phyloP scores from a whole-genome alignment of 2,113 vertebrate genomes.

The Heterocephalus glaber region DNA sequence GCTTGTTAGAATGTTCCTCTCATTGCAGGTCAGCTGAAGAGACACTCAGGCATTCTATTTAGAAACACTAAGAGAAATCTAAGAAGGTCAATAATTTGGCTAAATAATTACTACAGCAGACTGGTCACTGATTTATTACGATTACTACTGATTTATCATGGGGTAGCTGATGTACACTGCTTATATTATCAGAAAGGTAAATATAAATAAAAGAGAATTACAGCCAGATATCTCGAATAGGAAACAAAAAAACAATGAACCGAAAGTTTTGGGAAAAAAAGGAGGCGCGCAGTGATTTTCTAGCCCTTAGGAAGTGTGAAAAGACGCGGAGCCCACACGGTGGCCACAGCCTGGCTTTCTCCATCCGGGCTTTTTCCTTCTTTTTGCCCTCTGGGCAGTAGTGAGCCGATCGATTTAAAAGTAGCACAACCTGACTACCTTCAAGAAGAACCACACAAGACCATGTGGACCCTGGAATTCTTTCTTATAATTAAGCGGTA shows the following conservation, averaged over 20 bases:
- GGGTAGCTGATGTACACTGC: background rate
- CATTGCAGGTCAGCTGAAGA: background rate
- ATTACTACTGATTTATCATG: background rate
- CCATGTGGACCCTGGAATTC: background rate
- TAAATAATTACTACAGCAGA: conserved; percentile 7
- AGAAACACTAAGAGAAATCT: conserved; percentile 22
- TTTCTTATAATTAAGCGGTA: conserved; percentile 39
- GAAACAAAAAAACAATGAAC: background rate
- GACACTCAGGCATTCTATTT: background rate
- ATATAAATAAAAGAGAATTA: conserved; percentile 23
- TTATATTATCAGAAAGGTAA: conserved; percentile 24
- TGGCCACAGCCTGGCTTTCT: background rate
- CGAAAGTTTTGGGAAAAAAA: background rate
- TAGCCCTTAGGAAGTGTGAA: background rate
- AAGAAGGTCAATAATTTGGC: conserved; percentile 31
- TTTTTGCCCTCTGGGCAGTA: conserved; percentile 28
- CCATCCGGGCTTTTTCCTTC: background rate
- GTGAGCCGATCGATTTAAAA: conserved; percentile 28
- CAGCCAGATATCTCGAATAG: background rate
- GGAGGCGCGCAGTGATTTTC: background rate
- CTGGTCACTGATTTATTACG: background rate
- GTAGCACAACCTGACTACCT: background rate
- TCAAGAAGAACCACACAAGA: conserved; percentile 15
- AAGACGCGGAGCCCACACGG: background rate
- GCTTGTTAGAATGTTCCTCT: background rate